A percentile compares a stretch with the other conserved stretches of the same genome.
Evolutionary conservation across 2,797 vertebrate species (phyloP).

Genomic region (Syncerus caffer): DNA sequence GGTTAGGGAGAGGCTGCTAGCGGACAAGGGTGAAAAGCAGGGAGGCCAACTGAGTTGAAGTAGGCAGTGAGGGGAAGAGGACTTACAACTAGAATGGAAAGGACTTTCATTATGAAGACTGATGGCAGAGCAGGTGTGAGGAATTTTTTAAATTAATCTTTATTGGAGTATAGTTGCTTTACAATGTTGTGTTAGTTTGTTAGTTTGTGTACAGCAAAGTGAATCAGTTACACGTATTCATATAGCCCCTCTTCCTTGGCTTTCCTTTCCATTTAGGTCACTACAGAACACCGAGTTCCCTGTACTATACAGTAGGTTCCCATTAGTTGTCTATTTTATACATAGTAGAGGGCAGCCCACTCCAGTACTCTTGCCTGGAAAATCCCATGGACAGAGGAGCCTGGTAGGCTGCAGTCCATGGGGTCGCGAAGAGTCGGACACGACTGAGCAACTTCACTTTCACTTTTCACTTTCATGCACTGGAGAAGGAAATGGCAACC

Average conservation of each 20-base stretch:
- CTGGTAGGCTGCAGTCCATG: too few relatives aligned
- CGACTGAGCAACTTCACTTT: too few relatives aligned
- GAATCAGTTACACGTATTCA: background rate
- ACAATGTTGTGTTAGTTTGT: background rate
- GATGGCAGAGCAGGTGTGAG: background rate
- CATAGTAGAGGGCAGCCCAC: too few relatives aligned
- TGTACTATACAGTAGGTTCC: background rate
- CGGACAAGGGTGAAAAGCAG: background rate
- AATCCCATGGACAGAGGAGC: too few relatives aligned
- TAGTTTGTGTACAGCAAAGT: background rate
- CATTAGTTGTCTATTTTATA: background rate
- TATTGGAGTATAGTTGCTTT: background rate
- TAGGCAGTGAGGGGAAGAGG: background rate
- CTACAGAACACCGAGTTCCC: background rate
- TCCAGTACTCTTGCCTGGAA: too few relatives aligned
- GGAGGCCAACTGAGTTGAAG: background rate
- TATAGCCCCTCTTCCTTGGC: background rate
- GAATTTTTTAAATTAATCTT: background rate
- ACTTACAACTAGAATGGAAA: background rate
- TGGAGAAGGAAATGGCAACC: too few relatives aligned
- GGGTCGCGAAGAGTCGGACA: too few relatives aligned
- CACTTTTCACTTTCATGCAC: too few relatives aligned
- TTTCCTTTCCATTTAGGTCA: background rate
- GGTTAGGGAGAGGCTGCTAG: background rate
- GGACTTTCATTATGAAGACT: background rate